These are phyloP conservation scores for Verasper variegatus DNA, from an alignment of 2,113 vertebrate genomes.

Conservation along the genomic window DNA sequence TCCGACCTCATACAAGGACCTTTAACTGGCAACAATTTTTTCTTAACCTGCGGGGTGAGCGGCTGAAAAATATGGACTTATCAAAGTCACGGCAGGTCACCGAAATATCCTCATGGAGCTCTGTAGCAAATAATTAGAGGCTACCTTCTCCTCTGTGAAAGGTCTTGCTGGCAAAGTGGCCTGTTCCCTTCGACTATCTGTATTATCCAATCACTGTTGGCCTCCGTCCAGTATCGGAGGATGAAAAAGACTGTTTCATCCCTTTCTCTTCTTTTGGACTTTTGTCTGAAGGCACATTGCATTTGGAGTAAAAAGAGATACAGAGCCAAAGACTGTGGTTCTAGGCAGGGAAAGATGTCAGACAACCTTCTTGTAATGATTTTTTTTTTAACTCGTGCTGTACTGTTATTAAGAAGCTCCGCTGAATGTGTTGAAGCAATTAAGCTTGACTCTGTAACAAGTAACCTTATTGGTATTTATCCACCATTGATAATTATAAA, in stretches of 20 bases:
- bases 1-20: background rate
- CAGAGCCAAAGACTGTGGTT: background rate
- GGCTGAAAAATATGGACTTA: background rate
- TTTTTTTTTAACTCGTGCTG: background rate
- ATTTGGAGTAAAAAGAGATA: slow-evolving; percentile 2
- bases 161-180: slow-evolving; percentile 25
- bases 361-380: background rate
- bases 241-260: slow-evolving; percentile 22
- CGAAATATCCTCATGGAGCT: slow-evolving; percentile 6
- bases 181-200: slow-evolving; percentile 33
- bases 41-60: background rate
- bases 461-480: background rate
- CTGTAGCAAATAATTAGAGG: slow-evolving; percentile 43
- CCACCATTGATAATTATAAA: too few relatives aligned
- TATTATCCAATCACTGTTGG: slow-evolving; percentile 47
- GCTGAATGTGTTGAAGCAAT: too few relatives aligned
- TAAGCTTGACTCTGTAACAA: background rate
- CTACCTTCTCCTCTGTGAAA: slow-evolving; percentile 25
- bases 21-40: background rate
- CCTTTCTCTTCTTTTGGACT: slow-evolving; percentile 1
- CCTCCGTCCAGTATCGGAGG: slow-evolving; percentile 29
- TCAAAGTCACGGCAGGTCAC: background rate
- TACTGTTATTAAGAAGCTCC: too few relatives aligned
- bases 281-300: slow-evolving; percentile 12
- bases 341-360: background rate